Evolutionary conservation across 2,113 vertebrate genomes (phyloP).

Genomic region (Syngnathus floridae): DNA sequence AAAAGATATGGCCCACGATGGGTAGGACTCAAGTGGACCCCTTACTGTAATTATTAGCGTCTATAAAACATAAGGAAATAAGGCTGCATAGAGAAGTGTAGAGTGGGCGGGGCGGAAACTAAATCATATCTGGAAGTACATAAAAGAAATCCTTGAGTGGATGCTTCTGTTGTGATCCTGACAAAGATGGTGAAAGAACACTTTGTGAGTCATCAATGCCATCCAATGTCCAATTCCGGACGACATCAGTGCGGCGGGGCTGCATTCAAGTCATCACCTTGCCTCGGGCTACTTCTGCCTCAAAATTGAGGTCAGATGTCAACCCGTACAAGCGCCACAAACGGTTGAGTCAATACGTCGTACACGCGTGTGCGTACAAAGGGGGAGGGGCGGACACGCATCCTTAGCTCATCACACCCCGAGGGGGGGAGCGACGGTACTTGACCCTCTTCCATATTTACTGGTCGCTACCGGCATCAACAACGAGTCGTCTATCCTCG

Average conservation of each 20-base stretch:
- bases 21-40: constrained; percentile 11
- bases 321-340: constrained; percentile 1
- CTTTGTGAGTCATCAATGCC: constrained; percentile 56
- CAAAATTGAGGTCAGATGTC: constrained; percentile 57
- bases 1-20: constrained; percentile 18
- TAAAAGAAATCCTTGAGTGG: constrained; percentile 22
- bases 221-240: constrained; percentile 50
- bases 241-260: constrained; percentile 22
- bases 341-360: constrained; percentile 15
- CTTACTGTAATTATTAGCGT: constrained; percentile 22
- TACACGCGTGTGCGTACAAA: constrained; percentile 18
- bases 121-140: constrained; percentile 40
- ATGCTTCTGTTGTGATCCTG: constrained; percentile 28
- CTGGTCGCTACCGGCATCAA: constrained; percentile 27
- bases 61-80: constrained; percentile 7
- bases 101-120: constrained; percentile 17
- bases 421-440: constrained; percentile 14
- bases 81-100: constrained; percentile 1
- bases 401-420: constrained; percentile 28
- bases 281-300: constrained; percentile 50
- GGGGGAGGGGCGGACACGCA: constrained; percentile 13
- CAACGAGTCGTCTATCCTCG: constrained; percentile 7
- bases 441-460: constrained; percentile 61
- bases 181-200: constrained; percentile 28
- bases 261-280: constrained; percentile 41